phyloP scores from a whole-genome alignment of 1,140 invertebrate genomes.

The Aphelenchoides besseyi region DNA sequence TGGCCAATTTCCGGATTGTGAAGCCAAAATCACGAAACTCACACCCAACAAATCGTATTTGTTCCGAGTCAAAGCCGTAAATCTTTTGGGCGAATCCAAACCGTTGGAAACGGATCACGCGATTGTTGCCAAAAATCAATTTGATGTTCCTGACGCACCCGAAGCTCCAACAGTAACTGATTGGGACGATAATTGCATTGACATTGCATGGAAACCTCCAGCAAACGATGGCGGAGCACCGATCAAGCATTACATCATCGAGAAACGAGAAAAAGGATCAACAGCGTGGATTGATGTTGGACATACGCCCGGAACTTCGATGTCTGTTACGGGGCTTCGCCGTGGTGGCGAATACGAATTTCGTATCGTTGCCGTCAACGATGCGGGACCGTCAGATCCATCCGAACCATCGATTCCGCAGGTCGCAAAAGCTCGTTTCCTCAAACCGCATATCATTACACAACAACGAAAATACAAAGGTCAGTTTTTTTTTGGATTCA shows the following conservation, averaged over 20 bases:
- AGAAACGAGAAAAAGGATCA: constrained; percentile 73
- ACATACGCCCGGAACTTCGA: constrained; percentile 54
- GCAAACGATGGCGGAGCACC: constrained; percentile 85
- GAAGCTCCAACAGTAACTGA: constrained; percentile 84
- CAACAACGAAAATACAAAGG: constrained; percentile 63
- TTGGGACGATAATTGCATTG: constrained; percentile 89
- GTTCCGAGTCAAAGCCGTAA: constrained; percentile 93
- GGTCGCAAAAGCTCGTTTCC: constrained; percentile 78
- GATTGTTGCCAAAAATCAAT: constrained; percentile 90
- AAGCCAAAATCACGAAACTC: constrained; percentile 78
- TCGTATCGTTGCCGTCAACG: constrained; percentile 74
- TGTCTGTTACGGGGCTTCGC: constrained; percentile 76
- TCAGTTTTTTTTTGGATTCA: constrained; percentile 17
- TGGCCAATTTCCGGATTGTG: constrained; percentile 67
- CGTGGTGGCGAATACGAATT: constrained; percentile 81
- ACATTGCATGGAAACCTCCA: constrained; percentile 85
- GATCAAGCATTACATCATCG: constrained; percentile 84
- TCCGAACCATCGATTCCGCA: constrained; percentile 75
- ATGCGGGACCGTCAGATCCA: constrained; percentile 68
- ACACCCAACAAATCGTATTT: constrained; percentile 96
- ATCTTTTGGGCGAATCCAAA: constrained; percentile 95
- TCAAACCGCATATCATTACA: constrained; percentile 86
- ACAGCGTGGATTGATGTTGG: constrained; percentile 54
- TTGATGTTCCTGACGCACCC: constrained; percentile 76
- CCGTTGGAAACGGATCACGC: constrained; percentile 85